phyloP scores from a whole-genome alignment of 1,140 invertebrate species.

The Grapholita molesta region DNA sequence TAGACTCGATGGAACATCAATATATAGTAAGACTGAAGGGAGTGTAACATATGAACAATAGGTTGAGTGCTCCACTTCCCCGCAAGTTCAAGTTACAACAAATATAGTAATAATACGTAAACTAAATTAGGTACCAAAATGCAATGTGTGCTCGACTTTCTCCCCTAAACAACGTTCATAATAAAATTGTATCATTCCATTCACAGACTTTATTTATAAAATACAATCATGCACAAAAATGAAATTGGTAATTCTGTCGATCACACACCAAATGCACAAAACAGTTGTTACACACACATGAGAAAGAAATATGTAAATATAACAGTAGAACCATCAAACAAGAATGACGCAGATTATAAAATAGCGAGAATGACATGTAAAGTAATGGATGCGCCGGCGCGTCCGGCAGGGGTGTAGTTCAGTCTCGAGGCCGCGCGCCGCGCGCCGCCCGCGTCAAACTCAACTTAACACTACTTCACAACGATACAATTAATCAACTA shows the following conservation, averaged over 20 bases:
- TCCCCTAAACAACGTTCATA: constrained; percentile 25
- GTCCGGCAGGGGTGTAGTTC: constrained; percentile 67
- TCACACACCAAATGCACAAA: constrained; percentile 66
- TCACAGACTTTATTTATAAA: constrained; percentile 33
- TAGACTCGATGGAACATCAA: constrained; percentile 41
- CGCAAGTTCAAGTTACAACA: constrained; percentile 36
- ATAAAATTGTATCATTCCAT: constrained; percentile 24
- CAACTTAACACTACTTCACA: constrained; percentile 67
- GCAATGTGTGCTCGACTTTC: constrained; percentile 33
- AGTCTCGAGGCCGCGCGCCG: constrained; percentile 69
- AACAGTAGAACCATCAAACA: constrained; percentile 67
- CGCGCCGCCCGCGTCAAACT: constrained; percentile 49
- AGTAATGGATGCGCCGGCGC: constrained; percentile 47
- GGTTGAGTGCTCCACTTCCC: constrained; percentile 33
- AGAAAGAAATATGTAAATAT: constrained; percentile 62
- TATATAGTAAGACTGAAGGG: constrained; percentile 29
- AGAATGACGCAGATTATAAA: constrained; percentile 57
- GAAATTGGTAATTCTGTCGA: constrained; percentile 51
- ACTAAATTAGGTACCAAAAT: constrained; percentile 25
- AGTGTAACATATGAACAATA: constrained; percentile 37
- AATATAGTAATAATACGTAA: constrained; percentile 18
- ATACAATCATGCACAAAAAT: constrained; percentile 52
- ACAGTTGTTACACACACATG: constrained; percentile 62
- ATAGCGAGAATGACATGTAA: constrained; percentile 57
- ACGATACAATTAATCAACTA: constrained; percentile 72